Evolutionary conservation across 1,140 invertebrate genomes (phyloP), one percentile per base, ranked within the genome.

Genomic region (Stegodyphus mimosarum): DNA sequence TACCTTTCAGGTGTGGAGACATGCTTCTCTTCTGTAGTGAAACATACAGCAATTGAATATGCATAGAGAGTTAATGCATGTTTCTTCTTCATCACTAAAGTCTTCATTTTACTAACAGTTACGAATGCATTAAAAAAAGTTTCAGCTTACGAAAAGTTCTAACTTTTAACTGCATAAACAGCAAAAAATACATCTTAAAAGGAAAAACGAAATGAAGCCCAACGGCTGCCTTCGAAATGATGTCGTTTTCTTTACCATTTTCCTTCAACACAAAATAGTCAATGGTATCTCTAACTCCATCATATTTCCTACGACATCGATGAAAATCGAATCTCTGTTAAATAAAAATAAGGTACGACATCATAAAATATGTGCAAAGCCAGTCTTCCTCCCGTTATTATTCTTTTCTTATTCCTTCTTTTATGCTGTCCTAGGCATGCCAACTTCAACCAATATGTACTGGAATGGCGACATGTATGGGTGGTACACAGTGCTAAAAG

Each of bases 401-500:
- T 71, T 71, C 69, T 71, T 71, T 71, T 51, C 49, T 50, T 15
- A 71, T 51, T 50, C 6, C 6, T 50, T 48, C 69, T 71, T 71
- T 71, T 50, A 50, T 50, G 9, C 69, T 71, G 6, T n/a, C 49
- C 15, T 50, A 70, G 48, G 33, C 11, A 49, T 49, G 33, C 10
- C 67, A 33, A 33, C 15, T n/a, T 10, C 18, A 70, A 33, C 6
- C 33, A 15, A 49, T 70, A 50, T 5, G 2, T 48, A 13, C 5
- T 48, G 48, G 49, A 70, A 33, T 13, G 18, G 49, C 69, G 69
- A 50, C 49, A 71, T 51, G 69, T 71, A 50, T 71, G 69, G 69
- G 69, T 71, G 69, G 69, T 33, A 71, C 52, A 51, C 52, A 71
- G 69, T 71, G 69, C 69, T 71, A 71, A 71, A 71, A 71, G 69